These are phyloP conservation scores for Oryzias sinensis DNA, from an alignment of 2,797 vertebrate species.

Conservation along the genomic window DNA sequence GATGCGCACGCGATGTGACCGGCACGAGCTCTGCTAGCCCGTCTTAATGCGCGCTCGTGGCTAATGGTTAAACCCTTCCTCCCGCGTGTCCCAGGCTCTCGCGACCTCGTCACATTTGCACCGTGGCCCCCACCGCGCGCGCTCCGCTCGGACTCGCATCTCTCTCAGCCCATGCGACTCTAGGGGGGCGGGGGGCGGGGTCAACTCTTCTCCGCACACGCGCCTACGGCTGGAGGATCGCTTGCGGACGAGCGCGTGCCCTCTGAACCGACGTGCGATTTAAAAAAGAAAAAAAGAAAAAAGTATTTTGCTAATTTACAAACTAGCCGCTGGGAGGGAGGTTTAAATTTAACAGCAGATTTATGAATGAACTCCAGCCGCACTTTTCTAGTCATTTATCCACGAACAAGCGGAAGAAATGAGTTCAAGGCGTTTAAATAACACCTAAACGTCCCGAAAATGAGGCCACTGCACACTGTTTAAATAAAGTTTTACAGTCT, in stretches of 20 bases:
- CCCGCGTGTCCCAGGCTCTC: conserved; percentile 42
- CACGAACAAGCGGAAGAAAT: conserved; percentile 22
- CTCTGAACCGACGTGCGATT: conserved; percentile 10
- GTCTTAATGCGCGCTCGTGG: conserved; percentile 59
- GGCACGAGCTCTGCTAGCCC: conserved; percentile 51
- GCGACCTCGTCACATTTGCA: conserved; percentile 63
- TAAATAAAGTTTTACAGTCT: too few relatives aligned
- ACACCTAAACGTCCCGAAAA: too few relatives aligned
- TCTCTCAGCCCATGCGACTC: conserved; percentile 56
- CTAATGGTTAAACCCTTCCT: conserved; percentile 68
- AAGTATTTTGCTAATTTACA: conserved; percentile 55
- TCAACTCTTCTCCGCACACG: conserved; percentile 12
- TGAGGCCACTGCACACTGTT: too few relatives aligned
- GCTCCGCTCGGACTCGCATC: conserved; percentile 60
- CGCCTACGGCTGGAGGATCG: conserved; percentile 14
- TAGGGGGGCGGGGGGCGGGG: conserved; percentile 65
- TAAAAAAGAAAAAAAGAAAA: conserved; percentile 3
- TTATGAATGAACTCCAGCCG: conserved; percentile 15
- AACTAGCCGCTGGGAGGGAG: conserved; percentile 19
- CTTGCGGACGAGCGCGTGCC: conserved; percentile 15
- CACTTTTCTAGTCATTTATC: conserved; percentile 46
- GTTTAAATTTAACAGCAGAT: conserved; percentile 54
- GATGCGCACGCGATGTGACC: conserved; percentile 72
- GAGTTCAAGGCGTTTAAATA: neutral
- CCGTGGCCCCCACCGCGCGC: conserved; percentile 50